Percentiles rank a stretch among this genome's conserved stretches.
phyloP scores from a whole-genome alignment of 2,797 vertebrate species.

The Discoglossus pictus region DNA sequence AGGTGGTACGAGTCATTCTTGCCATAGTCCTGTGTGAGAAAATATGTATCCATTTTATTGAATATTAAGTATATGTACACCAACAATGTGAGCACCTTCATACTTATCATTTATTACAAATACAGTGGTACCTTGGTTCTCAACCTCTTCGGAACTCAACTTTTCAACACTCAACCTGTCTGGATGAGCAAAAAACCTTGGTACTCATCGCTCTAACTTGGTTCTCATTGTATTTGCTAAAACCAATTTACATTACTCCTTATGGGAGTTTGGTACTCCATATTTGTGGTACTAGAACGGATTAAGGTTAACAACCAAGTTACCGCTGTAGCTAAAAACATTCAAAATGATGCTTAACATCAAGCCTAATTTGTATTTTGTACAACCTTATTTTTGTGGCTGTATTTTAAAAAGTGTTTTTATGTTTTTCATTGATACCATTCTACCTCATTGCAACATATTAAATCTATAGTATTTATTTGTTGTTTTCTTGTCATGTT shows the following conservation, averaged over 20 bases:
- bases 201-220: too few species aligned
- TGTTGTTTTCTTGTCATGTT: conserved; percentile 92
- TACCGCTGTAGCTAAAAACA: too few species aligned
- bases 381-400: conserved; percentile 60
- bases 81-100: conserved; percentile 83
- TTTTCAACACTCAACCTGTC: too few species aligned
- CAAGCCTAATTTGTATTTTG: conserved; percentile 56
- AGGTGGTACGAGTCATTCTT: conserved; percentile 76
- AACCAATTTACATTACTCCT: too few species aligned
- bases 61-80: conserved; percentile 85
- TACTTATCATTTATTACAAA: conserved; percentile 75
- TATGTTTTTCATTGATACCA: conserved; percentile 91
- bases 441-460: conserved; percentile 99
- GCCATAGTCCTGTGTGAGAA: conserved; percentile 75
- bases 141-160: too few species aligned
- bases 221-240: too few species aligned
- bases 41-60: conserved; percentile 79
- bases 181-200: too few species aligned
- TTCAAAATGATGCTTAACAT: too few species aligned
- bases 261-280: too few species aligned
- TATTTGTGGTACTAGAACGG: too few species aligned
- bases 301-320: too few species aligned
- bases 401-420: conserved; percentile 70
- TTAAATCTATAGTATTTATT: conserved; percentile 98
- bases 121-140: too few species aligned